Conservation (phyloP, 2,888 invertebrate species). For the Osmoderma eremita region DNA sequence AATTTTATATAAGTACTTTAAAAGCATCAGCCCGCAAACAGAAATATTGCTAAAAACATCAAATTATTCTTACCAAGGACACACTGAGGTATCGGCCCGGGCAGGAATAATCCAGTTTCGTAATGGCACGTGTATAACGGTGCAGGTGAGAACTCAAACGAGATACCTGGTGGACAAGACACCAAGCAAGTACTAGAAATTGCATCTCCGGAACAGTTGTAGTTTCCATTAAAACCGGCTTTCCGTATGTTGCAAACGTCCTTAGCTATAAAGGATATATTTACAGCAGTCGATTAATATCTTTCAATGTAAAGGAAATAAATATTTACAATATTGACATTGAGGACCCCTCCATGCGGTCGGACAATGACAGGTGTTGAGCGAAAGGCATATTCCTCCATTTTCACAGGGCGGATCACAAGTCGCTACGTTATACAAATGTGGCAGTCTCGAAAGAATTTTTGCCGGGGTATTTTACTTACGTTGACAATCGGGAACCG, state of each 20-base stretch:
- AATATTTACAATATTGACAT: slow-evolving; percentile 74
- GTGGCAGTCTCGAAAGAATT: neutral
- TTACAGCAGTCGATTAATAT: too few species aligned
- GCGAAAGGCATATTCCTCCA: slow-evolving; percentile 82
- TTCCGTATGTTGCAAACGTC: slow-evolving; percentile 71
- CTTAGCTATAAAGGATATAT: too few species aligned
- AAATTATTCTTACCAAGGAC: slow-evolving; percentile 69
- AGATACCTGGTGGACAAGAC: slow-evolving; percentile 73
- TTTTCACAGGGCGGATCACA: slow-evolving; percentile 81
- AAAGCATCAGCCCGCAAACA: too few species aligned
- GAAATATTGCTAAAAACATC: too few species aligned
- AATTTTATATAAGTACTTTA: too few species aligned
- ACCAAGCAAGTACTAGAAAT: slow-evolving; percentile 73
- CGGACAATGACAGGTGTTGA: slow-evolving; percentile 83
- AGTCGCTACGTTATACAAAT: slow-evolving; percentile 63
- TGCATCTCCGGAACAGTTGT: slow-evolving; percentile 73
- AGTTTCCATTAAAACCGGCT: slow-evolving; percentile 80
- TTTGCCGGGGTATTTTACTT: slow-evolving; percentile 56
- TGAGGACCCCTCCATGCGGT: slow-evolving; percentile 75
- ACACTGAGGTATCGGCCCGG: slow-evolving; percentile 66
- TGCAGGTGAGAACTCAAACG: slow-evolving; percentile 71
- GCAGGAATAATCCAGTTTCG: neutral
- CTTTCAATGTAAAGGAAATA: neutral
- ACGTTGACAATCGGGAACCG: slow-evolving; percentile 78
- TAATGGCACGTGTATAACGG: slow-evolving; percentile 70